phyloP scores from a whole-genome alignment of 35 echinoderm and acorn worm genomes.

The Holothuria glaberrima region DNA sequence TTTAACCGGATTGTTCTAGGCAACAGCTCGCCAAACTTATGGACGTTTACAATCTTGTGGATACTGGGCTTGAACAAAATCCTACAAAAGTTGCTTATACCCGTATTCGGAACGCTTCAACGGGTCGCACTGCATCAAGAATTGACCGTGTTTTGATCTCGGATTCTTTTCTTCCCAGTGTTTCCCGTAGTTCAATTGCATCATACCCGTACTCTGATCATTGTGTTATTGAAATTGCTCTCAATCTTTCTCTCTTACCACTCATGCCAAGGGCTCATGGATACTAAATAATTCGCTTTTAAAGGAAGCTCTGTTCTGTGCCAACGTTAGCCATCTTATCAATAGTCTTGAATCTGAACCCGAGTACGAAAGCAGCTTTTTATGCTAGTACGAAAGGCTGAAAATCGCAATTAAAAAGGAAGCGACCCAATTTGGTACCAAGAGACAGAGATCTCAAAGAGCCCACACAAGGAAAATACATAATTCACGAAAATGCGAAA shows the following conservation, averaged over 20 bases:
- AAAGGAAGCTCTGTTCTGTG: neutral
- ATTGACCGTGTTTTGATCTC: conserved; percentile 23
- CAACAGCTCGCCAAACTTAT: neutral
- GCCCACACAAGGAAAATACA: neutral
- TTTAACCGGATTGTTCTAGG: neutral
- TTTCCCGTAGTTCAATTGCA: neutral
- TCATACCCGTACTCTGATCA: conserved; percentile 17
- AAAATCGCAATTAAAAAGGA: neutral
- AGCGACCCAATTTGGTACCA: neutral
- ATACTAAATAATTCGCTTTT: conserved; percentile 17
- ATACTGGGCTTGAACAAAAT: neutral
- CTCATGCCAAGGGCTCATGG: neutral
- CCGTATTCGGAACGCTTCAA: too few relatives aligned
- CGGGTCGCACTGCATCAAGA: neutral
- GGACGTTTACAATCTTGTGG: neutral
- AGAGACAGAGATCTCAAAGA: neutral
- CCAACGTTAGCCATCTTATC: neutral
- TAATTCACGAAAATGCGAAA: conserved; percentile 25
- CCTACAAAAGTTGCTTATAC: neutral
- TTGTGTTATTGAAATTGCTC: neutral
- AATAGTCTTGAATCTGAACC: neutral
- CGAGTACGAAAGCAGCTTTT: neutral
- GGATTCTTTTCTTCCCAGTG: neutral
- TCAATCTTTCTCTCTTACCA: neutral
- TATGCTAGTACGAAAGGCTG: conserved; percentile 7